phyloP scores from a whole-genome alignment of 2,888 invertebrate species.

The Sinhomidia bicolor region DNA sequence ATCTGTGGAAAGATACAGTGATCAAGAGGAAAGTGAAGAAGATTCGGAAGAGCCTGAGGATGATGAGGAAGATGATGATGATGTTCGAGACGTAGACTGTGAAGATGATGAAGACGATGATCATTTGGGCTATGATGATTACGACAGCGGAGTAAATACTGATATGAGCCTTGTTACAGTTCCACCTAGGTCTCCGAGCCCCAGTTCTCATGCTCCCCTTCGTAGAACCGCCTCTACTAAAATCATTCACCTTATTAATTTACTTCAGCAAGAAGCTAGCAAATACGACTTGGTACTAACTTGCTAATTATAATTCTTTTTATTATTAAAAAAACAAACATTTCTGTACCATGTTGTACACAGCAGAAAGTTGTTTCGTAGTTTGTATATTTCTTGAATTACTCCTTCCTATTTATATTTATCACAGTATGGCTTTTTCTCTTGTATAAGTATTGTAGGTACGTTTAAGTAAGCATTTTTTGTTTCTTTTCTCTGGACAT shows the following conservation, averaged over 20 bases:
- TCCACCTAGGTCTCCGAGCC: conserved; percentile 76
- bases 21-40: conserved; percentile 63
- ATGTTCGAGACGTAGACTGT: conserved; percentile 63
- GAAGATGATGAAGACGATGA: conserved; percentile 71
- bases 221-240: conserved; percentile 78
- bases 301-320: conserved; percentile 27
- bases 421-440: not conserved
- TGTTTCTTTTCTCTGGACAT: too few relatives aligned
- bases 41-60: conserved; percentile 65
- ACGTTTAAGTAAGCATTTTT: not conserved
- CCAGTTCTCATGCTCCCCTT: conserved; percentile 64
- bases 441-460: too few relatives aligned
- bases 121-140: conserved; percentile 75
- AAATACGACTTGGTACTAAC: conserved; percentile 79
- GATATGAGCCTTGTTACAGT: conserved; percentile 78
- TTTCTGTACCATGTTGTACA: conserved; percentile 14
- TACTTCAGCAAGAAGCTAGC: conserved; percentile 79
- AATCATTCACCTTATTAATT: conserved; percentile 79
- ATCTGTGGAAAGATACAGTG: conserved; percentile 65
- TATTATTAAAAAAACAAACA: not conserved
- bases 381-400: not conserved
- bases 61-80: conserved; percentile 65
- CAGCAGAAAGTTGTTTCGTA: not conserved
- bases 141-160: conserved; percentile 78
- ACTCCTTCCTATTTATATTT: not conserved